Evolutionary conservation across 2,888 invertebrate genomes (phyloP).

Genomic region (Sesamia inferens): DNA sequence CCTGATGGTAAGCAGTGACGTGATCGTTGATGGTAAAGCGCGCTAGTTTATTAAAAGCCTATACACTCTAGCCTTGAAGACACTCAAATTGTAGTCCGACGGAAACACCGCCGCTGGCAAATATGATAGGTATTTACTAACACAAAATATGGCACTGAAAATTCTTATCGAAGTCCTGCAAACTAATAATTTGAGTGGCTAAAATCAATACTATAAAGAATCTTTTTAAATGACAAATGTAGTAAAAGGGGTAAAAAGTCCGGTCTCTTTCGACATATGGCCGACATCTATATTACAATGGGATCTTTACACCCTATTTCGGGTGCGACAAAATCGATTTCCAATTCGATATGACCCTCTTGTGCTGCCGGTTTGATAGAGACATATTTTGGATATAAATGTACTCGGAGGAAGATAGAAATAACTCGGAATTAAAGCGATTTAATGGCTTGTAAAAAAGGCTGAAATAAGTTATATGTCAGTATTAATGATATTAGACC

Average conservation of each 20-base stretch:
- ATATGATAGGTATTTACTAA: too few relatives aligned
- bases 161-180: not conserved
- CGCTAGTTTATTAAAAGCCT: too few relatives aligned
- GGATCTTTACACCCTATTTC: slow-evolving; percentile 88
- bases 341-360: slow-evolving; percentile 88
- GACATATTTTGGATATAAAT: slow-evolving; percentile 68
- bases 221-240: slow-evolving; percentile 61
- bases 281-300: slow-evolving; percentile 86
- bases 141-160: too few relatives aligned
- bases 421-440: slow-evolving; percentile 25
- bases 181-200: not conserved
- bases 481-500: not conserved
- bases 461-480: not conserved
- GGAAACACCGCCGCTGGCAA: too few relatives aligned
- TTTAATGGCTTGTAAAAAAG: not conserved
- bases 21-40: too few relatives aligned
- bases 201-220: slow-evolving; percentile 25
- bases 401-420: slow-evolving; percentile 29
- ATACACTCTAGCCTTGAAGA: too few relatives aligned
- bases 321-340: slow-evolving; percentile 89
- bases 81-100: too few relatives aligned
- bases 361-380: slow-evolving; percentile 79
- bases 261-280: slow-evolving; percentile 83
- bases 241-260: slow-evolving; percentile 68
- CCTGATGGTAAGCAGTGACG: too few relatives aligned